Conservation (phyloP, 2,888 invertebrate genomes). For the Acanthosepion pharaonis region DNA sequence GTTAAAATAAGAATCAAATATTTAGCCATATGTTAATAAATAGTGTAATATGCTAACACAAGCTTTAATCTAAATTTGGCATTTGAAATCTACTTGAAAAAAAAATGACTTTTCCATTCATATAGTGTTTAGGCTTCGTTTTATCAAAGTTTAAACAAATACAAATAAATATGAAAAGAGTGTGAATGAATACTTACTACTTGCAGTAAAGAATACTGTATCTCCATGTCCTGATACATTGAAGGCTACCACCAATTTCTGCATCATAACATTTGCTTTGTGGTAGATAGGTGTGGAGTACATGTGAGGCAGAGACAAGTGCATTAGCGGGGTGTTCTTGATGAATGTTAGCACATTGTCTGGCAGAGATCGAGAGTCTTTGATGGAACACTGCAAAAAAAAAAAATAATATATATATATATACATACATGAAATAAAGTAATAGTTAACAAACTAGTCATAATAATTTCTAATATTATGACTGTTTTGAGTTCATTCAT, state of each 20-base stretch:
- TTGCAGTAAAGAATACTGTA: conserved; percentile 58
- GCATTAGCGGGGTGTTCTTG: conserved; percentile 61
- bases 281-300: conserved; percentile 63
- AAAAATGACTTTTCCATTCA: too few relatives aligned
- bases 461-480: too few relatives aligned
- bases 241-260: conserved; percentile 58
- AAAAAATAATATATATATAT: background rate
- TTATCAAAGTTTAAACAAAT: background rate
- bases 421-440: too few relatives aligned
- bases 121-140: too few relatives aligned
- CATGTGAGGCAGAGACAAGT: conserved; percentile 58
- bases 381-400: conserved; percentile 53
- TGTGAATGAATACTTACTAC: conserved; percentile 56
- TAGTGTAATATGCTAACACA: too few relatives aligned
- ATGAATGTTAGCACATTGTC: conserved; percentile 54
- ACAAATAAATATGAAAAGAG: background rate
- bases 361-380: conserved; percentile 49
- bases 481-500: too few relatives aligned
- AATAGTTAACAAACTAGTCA: too few relatives aligned
- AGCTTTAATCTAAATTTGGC: too few relatives aligned
- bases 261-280: conserved; percentile 60
- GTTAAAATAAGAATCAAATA: too few relatives aligned
- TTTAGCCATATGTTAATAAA: too few relatives aligned
- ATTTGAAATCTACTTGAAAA: too few relatives aligned
- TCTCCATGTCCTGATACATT: conserved; percentile 54